Base-by-base conservation (phyloP, 2,888 invertebrate genomes). In the Stegana nigrithorax region DNA sequence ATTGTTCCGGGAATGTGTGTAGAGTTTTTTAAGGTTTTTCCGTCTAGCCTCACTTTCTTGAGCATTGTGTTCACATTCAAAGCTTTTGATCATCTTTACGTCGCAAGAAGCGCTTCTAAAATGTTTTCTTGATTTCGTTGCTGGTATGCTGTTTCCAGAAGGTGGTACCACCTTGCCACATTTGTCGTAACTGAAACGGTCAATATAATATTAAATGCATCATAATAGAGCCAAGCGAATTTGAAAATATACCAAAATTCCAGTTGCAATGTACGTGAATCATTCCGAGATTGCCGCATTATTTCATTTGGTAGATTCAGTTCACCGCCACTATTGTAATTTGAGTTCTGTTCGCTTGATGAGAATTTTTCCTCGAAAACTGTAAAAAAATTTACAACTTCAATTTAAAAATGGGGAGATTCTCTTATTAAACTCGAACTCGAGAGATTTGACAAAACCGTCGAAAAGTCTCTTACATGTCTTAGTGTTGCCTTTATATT, bases 291-390 rank as follows among this genome's bases (percentile, higher is more conserved):
- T 73, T 90, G 90, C 1, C 84, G 73, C 60, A 81, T 59, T 7
- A 82, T 75, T 4, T 84, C 84, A 0, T 83, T 78, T 36, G 84
- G 81, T 47, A 84, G 73, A 10, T 84, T 78, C 26, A 84, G 62
- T 53, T 86, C 85, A 12, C 81, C 81, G 2, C 74, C 72, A 23
- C 70, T 65, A 47, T 66, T 67, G 23, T 57, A 62, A 44, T 68
- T 68, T 59, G 77, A 73, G 83, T 88, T 87, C 65, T 89, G 88
- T 14, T 81, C 81, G 14, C 87, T 85, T 4, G 71, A 71, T 14
- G 73, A 66, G 0, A 88, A 88, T 44, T 91, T 89, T 79, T 93
- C 93, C 78, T 93, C 93, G 82, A 93, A 93, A 62, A 93, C 93
- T 93, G 80, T 0, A 39, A 83, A 66, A n/a, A n/a, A n/a, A n/a